Evolutionary conservation across 2,113 vertebrate species (phyloP).

Genomic region (Labeo catla): DNA sequence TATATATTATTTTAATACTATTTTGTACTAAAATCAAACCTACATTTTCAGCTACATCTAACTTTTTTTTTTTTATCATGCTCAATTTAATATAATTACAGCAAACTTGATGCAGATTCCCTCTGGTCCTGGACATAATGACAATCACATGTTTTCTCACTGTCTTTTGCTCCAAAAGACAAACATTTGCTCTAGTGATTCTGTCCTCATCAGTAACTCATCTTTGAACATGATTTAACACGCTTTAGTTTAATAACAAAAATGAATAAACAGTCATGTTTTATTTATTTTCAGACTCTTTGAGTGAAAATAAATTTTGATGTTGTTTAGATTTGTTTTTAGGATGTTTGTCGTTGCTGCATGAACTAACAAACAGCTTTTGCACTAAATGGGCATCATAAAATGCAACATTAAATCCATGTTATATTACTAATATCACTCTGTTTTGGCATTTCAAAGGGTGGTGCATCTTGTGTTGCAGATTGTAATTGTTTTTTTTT

Average conservation of each 20-base stretch:
- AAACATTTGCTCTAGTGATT: not conserved
- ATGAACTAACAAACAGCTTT: not conserved
- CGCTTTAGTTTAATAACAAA: too few relatives aligned
- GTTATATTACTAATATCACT: too few relatives aligned
- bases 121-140: not conserved
- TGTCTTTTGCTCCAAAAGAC: not conserved
- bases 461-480: not conserved
- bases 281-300: too few relatives aligned
- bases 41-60: too few relatives aligned
- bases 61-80: too few relatives aligned
- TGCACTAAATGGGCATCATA: not conserved
- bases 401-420: not conserved
- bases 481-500: not conserved
- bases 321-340: too few relatives aligned
- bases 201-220: not conserved
- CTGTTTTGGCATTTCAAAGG: not conserved
- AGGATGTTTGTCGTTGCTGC: not conserved
- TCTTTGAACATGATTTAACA: not conserved
- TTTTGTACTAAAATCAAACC: too few relatives aligned
- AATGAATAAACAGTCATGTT: too few relatives aligned
- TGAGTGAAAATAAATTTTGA: too few relatives aligned
- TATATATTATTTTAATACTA: too few relatives aligned
- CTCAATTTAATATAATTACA: too few relatives aligned
- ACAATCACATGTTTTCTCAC: too few relatives aligned
- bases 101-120: not conserved